Evolutionary conservation across 2,113 vertebrate species (phyloP), one percentile per base, ranked within the genome.

Genomic region (Sinocyclocheilus grahami): DNA sequence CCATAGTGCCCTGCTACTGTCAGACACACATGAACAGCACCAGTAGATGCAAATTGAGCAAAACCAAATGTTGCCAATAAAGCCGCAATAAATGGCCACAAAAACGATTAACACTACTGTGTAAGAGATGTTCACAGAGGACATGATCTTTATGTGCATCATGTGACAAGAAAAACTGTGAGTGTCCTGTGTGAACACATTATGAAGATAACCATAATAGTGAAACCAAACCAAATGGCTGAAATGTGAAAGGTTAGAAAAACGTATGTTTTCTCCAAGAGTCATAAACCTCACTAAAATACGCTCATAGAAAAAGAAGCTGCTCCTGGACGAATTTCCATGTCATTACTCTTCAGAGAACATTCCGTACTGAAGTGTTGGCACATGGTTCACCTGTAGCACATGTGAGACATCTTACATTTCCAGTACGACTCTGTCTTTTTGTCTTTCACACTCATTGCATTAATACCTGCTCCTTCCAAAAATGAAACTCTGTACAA

Each of bases 251-350:
- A 83, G 76, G 80, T 86, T 87, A 78, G 86, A 71, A 91, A 91
- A 90, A 89, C 37, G 86, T 82, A 78, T 87, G 86, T 74, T 42
- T 82, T 48, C 72, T 84, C 42, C 8, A 12, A 42, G 78, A 77
- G 89, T n/a, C 87, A 87, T 91, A 91, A 93, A 93, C 91, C 89
- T 74, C 2, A 42, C 88, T 89, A 91, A 82, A 87, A 90, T 90
- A 85, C 63, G 69, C 11, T 65, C 74, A 86, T 89, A 91, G 88
- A 33, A 53, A 77, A 53, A 30, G 65, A 42, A n/a, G 74, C 48
- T 12, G 2, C 30, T 42, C 60, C 62, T n/a, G 62, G n/a, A 53
- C 9, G 5, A 65, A 24, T 63, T 81, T 48, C 22, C 77, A 65
- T 16, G 33, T 42, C 77, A 67, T 62, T 81, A 58, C 22, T 85